These are phyloP conservation scores for Brachypalpus laphriformis DNA, from an alignment of 2,888 invertebrate species.

Conservation along the genomic window DNA sequence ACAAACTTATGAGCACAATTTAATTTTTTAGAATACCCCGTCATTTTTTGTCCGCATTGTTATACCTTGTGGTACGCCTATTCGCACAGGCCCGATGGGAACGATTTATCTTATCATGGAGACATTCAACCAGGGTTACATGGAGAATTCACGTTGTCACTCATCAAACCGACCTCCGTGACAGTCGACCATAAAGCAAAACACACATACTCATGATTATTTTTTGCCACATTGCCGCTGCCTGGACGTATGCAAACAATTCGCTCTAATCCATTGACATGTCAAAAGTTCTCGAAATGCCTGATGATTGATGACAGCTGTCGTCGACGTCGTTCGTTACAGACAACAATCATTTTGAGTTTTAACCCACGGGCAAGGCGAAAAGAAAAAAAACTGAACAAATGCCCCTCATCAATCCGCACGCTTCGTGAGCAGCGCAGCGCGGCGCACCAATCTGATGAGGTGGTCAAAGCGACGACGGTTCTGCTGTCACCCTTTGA, in stretches of 20 bases:
- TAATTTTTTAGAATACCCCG: not conserved
- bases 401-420: slow-evolving; percentile 55
- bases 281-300: slow-evolving; percentile 68
- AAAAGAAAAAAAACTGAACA: not conserved
- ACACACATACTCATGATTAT: slow-evolving; percentile 11
- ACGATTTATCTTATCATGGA: slow-evolving; percentile 47
- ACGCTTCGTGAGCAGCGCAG: slow-evolving; percentile 24
- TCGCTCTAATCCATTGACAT: slow-evolving; percentile 68
- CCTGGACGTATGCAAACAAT: slow-evolving; percentile 62
- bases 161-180: slow-evolving; percentile 38
- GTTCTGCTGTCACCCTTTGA: slow-evolving; percentile 69
- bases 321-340: slow-evolving; percentile 52
- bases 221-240: slow-evolving; percentile 13
- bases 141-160: slow-evolving; percentile 38
- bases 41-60: slow-evolving; percentile 20
- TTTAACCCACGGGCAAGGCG: slow-evolving; percentile 34
- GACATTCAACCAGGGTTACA: slow-evolving; percentile 6
- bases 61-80: slow-evolving; percentile 12
- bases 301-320: slow-evolving; percentile 71
- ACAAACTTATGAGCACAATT: not conserved
- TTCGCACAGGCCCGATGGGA: slow-evolving; percentile 14
- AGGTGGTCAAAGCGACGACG: slow-evolving; percentile 54
- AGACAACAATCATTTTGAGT: slow-evolving; percentile 60
- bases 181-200: slow-evolving; percentile 19
- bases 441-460: slow-evolving; percentile 10